phyloP scores from a whole-genome alignment of 2,797 vertebrate genomes.

The Tenualosa thibaudeaui region DNA sequence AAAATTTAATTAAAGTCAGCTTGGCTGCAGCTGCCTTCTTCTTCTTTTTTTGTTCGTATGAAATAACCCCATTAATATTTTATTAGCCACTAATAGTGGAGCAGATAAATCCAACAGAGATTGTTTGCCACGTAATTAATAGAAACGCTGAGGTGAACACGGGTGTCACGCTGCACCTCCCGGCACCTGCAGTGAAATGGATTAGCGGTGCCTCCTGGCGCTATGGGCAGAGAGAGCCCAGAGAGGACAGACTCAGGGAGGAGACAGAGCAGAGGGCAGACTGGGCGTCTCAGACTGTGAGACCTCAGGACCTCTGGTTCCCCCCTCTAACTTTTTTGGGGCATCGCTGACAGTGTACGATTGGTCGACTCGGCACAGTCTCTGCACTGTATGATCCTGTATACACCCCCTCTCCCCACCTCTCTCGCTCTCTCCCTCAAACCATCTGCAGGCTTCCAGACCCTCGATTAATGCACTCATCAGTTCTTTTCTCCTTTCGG shows the following conservation, averaged over 20 bases:
- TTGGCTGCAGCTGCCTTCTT: neutral
- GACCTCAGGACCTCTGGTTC: neutral
- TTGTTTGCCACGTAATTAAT: slow-evolving; percentile 65
- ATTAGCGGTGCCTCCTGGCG: slow-evolving; percentile 52
- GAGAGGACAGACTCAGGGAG: neutral
- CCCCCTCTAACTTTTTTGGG: neutral
- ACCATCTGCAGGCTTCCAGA: slow-evolving; percentile 48
- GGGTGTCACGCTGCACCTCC: slow-evolving; percentile 59
- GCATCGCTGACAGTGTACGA: neutral
- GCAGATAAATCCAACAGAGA: neutral
- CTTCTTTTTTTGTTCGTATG: neutral
- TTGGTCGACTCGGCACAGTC: neutral
- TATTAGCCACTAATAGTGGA: neutral
- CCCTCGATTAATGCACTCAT: slow-evolving; percentile 85
- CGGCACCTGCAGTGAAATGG: slow-evolving; percentile 58
- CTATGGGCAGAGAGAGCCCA: neutral
- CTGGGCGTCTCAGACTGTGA: neutral
- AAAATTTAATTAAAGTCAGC: slow-evolving; percentile 14
- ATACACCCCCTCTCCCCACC: neutral
- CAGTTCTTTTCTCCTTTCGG: slow-evolving; percentile 78
- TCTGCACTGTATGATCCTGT: neutral
- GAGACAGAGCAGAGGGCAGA: neutral
- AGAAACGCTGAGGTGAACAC: slow-evolving; percentile 65
- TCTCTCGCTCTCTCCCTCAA: neutral
- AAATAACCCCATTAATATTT: slow-evolving; percentile 9